Base-by-base conservation (phyloP, 1,140 invertebrate genomes). In the Calliopsis andreniformis region DNA sequence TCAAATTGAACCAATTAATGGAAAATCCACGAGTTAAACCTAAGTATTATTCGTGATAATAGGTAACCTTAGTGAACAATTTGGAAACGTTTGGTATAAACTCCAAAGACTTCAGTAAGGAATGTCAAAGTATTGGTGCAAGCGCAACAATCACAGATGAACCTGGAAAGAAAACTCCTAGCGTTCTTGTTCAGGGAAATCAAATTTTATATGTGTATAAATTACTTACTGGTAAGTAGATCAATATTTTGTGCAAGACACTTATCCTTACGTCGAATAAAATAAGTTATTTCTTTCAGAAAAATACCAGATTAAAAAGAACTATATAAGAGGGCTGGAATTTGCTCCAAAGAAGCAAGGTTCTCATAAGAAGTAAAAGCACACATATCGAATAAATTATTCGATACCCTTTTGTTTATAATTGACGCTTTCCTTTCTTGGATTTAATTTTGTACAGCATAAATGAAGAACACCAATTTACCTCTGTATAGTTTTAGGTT, bases 131-230 rank as follows among this genome's bases (percentile, higher is more conserved):
- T 16, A 96, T 97, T 43, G 97, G 97, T 6, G 97, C 97, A 2
- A 96, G 97, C 82, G 96, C 97, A 64, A 96, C 95, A 47, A 95
- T 98, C 30, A 95, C 94, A n/a, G 94, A 95, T 64, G 89, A 95
- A 42, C 94, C 95, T 18, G 95, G 95, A 49, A 95, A 95, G 78
- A 96, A 96, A 87, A 94, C 92, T 49, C 94, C 95, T 61, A 96
- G 98, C 90, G 94, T 99, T 20, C 93, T 97, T 84, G 94, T 98
- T 42, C 97, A 98, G 93, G 97, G 98, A 64, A 98, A 98, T 92
- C 97, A 98, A 94, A 95, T 98, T 72, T 89, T 93, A 66, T 96
- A 96, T 86, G 93, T 97, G 3, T 93, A 93, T 75, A 96, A 96
- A 88, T 90, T 97, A 63, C 92, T 97, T 8, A 94, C 93, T 76